Conservation (phyloP, 1,140 invertebrate genomes). For the Carposina sasakii region DNA sequence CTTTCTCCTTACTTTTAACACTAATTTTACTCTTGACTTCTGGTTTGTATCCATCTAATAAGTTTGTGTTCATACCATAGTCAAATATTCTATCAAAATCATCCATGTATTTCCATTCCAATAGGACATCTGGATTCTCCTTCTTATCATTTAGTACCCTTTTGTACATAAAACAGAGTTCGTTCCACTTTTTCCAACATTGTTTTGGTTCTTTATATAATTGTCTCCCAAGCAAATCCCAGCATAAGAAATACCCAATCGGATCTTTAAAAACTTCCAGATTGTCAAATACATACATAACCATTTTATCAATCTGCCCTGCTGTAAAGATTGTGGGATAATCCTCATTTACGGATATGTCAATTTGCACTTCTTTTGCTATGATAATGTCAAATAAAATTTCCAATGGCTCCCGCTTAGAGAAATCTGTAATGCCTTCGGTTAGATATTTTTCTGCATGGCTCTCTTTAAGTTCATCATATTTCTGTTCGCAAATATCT, state of each 20-base stretch:
- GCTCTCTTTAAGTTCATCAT: constrained; percentile 34
- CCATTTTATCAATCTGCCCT: constrained; percentile 46
- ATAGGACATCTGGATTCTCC: constrained; percentile 57
- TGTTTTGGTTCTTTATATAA: constrained; percentile 25
- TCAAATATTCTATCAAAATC: constrained; percentile 63
- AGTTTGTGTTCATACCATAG: constrained; percentile 53
- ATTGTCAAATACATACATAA: constrained; percentile 57
- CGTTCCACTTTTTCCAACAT: constrained; percentile 49
- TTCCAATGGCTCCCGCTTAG: constrained; percentile 34
- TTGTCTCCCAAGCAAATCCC: constrained; percentile 38
- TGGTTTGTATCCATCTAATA: constrained; percentile 40
- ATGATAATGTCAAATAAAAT: constrained; percentile 61
- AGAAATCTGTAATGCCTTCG: constrained; percentile 40
- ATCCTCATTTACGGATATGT: constrained; percentile 11
- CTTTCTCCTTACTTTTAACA: too few relatives aligned
- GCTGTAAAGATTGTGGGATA: constrained; percentile 31
- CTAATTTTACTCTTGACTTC: constrained; percentile 17
- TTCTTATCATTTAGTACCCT: constrained; percentile 55
- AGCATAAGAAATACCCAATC: constrained; percentile 55
- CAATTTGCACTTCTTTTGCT: constrained; percentile 39
- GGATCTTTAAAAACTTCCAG: constrained; percentile 54
- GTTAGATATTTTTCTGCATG: constrained; percentile 42
- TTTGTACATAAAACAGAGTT: constrained; percentile 42
- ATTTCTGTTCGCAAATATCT: constrained; percentile 44
- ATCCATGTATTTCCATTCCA: constrained; percentile 62